Evolutionary conservation across 1,140 invertebrate genomes (phyloP).

Genomic region (Papilio dardanus): DNA sequence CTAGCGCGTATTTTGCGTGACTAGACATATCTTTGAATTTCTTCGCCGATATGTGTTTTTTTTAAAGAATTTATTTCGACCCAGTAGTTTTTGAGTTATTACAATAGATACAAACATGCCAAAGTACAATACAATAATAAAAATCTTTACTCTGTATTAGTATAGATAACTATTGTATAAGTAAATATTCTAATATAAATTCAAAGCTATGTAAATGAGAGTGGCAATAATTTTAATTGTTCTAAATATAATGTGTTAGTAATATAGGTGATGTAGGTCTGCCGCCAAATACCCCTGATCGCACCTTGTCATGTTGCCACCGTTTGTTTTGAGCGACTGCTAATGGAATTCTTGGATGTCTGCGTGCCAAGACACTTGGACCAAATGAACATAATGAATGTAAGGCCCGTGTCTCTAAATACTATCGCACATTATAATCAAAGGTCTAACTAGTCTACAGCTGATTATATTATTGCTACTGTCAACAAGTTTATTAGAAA

Average conservation of each 20-base stretch:
- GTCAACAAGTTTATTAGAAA: not conserved
- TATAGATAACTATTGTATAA: no score
- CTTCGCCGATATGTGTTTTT: no score
- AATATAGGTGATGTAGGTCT: slow-evolving; percentile 23
- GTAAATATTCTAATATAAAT: not conserved
- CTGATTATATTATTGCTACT: not conserved
- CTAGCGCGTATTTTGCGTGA: no score
- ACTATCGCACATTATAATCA: not conserved
- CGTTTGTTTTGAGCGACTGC: slow-evolving; percentile 35
- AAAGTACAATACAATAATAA: no score
- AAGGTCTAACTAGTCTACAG: not conserved
- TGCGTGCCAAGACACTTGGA: slow-evolving; percentile 20
- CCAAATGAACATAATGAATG: not conserved
- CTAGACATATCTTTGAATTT: no score
- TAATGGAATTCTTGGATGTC: slow-evolving; percentile 36
- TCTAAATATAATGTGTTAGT: slow-evolving; percentile 31
- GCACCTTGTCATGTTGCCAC: slow-evolving; percentile 35
- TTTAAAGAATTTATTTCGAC: no score
- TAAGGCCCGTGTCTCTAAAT: slow-evolving; percentile 1
- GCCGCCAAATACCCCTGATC: slow-evolving; percentile 31
- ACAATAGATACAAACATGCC: no score
- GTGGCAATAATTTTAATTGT: slow-evolving; percentile 28
- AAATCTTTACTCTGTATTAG: no score
- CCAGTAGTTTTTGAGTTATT: no score
- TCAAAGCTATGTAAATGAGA: not conserved